A percentile compares a stretch with the other conserved stretches of the same genome.
phyloP scores from a whole-genome alignment of 2,113 vertebrate species.

The Cepphus grylle region DNA sequence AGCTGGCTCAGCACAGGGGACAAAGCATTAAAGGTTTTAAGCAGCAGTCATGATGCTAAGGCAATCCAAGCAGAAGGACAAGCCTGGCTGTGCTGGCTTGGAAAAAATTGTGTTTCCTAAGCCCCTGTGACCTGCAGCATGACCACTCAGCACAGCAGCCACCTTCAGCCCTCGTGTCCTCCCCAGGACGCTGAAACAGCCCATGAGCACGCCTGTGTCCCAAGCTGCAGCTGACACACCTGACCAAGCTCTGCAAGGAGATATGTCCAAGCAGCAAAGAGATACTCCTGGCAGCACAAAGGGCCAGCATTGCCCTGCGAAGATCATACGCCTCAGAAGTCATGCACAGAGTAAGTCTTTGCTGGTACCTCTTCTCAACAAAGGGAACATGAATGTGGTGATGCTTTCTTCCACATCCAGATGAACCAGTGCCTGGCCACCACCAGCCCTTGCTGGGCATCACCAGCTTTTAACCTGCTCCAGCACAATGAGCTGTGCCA shows the following conservation, averaged over 20 bases:
- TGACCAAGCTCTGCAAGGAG: neutral
- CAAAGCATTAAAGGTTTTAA: neutral
- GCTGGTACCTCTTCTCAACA: neutral
- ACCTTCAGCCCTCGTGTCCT: neutral
- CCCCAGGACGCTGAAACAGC: neutral
- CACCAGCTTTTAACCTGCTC: neutral
- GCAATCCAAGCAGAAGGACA: neutral
- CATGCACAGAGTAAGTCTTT: neutral
- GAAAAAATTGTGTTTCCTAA: neutral
- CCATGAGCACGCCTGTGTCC: fast-evolving
- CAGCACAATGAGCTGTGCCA: neutral
- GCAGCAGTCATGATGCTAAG: neutral
- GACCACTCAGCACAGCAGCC: neutral
- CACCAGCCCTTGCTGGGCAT: neutral
- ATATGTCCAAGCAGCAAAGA: neutral
- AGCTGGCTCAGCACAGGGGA: neutral
- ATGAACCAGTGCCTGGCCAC: neutral
- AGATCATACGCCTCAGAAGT: neutral
- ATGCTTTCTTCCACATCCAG: neutral
- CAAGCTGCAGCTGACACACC: neutral
- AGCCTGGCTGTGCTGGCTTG: neutral
- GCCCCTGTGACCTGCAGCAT: neutral
- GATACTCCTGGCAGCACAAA: neutral
- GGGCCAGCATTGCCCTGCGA: neutral
- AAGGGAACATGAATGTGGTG: neutral